A percentile compares a stretch with the other conserved stretches of the same genome.
Conservation (phyloP, 2,113 vertebrate genomes). For the Nipponia nippon region DNA sequence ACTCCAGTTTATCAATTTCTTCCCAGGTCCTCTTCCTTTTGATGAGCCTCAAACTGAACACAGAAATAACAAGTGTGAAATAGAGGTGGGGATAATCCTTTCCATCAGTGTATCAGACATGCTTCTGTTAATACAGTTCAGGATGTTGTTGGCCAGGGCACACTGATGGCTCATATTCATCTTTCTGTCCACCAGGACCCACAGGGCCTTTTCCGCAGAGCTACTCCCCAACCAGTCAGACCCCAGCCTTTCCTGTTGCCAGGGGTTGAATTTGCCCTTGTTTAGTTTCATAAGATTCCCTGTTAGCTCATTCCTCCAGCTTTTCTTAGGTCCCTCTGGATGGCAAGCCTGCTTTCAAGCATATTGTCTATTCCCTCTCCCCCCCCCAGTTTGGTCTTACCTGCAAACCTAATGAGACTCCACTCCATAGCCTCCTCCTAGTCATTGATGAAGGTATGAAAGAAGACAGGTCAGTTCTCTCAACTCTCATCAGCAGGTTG, state of each 20-base stretch:
- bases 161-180: neutral
- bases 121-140: neutral
- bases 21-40: neutral
- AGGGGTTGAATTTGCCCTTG: neutral
- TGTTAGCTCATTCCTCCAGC: neutral
- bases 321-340: neutral
- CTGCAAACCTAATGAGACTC: neutral
- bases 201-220: neutral
- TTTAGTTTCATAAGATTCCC: neutral
- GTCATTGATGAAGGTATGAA: neutral
- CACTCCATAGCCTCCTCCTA: neutral
- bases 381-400: neutral
- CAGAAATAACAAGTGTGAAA: neutral
- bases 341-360: neutral
- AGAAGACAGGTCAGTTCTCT: neutral
- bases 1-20: neutral
- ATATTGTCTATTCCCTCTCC: neutral
- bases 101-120: neutral
- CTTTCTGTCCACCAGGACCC: neutral
- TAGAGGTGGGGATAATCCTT: neutral
- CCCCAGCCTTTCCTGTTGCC: neutral
- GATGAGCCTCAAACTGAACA: neutral
- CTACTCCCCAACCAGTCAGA: neutral
- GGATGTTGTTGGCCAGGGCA: neutral
- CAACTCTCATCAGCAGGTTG: neutral